These are phyloP conservation scores for Pantala flavescens DNA, from an alignment of 1,140 invertebrate species.

Conservation along the genomic window DNA sequence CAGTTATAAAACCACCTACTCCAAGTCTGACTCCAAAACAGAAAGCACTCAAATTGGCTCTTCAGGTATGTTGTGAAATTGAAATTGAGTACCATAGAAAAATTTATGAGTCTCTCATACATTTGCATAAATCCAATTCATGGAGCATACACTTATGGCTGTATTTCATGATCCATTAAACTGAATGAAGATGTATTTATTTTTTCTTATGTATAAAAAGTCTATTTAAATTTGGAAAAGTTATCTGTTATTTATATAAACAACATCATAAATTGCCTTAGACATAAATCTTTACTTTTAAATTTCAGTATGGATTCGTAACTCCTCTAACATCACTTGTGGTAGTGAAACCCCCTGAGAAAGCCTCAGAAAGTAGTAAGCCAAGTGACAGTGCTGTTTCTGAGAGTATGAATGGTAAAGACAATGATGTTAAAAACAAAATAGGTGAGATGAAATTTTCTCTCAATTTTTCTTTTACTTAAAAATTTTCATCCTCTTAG, in stretches of 20 bases:
- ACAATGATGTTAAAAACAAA: not conserved
- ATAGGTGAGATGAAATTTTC: not conserved
- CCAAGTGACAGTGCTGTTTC: not conserved
- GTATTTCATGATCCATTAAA: too few species aligned
- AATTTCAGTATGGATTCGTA: slow-evolving; percentile 35
- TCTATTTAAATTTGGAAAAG: too few species aligned
- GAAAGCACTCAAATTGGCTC: slow-evolving; percentile 25
- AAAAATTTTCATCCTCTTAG: too few species aligned
- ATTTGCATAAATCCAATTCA: too few species aligned
- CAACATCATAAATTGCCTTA: too few species aligned
- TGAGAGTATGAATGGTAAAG: not conserved
- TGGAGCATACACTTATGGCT: too few species aligned
- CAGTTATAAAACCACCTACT: too few species aligned
- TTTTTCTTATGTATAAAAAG: too few species aligned
- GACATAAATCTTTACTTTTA: not conserved
- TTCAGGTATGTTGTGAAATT: slow-evolving; percentile 22
- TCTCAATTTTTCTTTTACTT: not conserved
- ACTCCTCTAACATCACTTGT: slow-evolving; percentile 36
- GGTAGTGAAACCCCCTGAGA: slow-evolving; percentile 33
- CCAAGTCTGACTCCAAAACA: slow-evolving; percentile 22
- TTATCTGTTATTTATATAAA: too few species aligned
- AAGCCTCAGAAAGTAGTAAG: not conserved
- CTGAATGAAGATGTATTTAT: too few species aligned
- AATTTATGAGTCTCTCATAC: too few species aligned
- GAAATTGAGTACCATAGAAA: too few species aligned